Evolutionary conservation across 2,888 invertebrate genomes (phyloP), one percentile per base, ranked within the genome.

Genomic region (Leuctra nigra): DNA sequence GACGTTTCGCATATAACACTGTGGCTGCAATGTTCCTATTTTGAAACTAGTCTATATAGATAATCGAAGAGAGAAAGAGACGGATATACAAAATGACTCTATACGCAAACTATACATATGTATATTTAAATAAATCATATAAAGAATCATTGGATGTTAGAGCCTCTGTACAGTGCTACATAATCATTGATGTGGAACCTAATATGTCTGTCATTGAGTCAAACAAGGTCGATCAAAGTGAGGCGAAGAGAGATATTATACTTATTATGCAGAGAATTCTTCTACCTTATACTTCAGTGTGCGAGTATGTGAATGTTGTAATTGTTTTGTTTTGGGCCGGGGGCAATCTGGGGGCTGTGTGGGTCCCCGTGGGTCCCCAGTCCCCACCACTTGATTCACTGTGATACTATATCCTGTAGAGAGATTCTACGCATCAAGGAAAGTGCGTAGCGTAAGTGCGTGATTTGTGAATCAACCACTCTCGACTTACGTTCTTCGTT

Each of bases 1-100:
- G 59, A 24, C 36, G 54, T 41, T 53, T 29, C 57, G 54, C 54
- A 55, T n/a, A n/a, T 38, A 39, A 33, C 53, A 54, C 53, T 54
- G 58, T 56, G 64, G 67, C 64, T 67, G 69, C 68, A 70, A 73
- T 74, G 75, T 77, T 77, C 77, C 77, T 77, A 77, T 73, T 72
- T 73, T 70, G 70, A 72, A 71, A 71, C 70, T 71, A 71, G 71
- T 71, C 71, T 68, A 65, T 65, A 63, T 64, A 56, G 50, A 53
- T 56, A 39, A 41, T 39, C 44, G 25, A 59, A 41, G 56, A 36
- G 54, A 44, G 56, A 50, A 41, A 58, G 50, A 50, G 50, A 50
- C 50, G 35, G 33, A 50, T 33, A 50, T 35, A 54, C 38, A 41
- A 46, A 52, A 20, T 20, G 16, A 50, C 33, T 33, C 50, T 50